Evolutionary conservation across 2,797 vertebrate species (phyloP), one percentile per base, ranked within the genome.

Genomic region (Tachyglossus aculeatus): DNA sequence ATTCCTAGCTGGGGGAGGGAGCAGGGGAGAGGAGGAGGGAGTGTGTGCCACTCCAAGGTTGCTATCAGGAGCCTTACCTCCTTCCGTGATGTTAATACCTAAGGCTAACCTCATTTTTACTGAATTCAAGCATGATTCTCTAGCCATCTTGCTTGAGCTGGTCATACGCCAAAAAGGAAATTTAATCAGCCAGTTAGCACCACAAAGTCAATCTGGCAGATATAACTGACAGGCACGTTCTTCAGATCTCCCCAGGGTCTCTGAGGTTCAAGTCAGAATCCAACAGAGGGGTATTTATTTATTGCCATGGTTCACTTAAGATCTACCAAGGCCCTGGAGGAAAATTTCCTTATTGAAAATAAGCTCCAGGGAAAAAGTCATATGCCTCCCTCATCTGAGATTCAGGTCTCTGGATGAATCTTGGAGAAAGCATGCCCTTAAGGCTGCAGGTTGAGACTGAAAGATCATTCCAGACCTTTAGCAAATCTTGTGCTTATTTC

Each of bases 241-340:
- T 27, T 83, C 24, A 83, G 78, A 81, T 74, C 78, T 81, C 67
- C 78, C 48, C 44, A 71, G 60, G 67, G 34, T 41, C 74, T 38
- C 44, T 45, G 67, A 60, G 72, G 72, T 81, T 83, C 77, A 79
- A 81, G 77, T 61, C 77, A 56, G 75, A 83, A 74, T 77, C 75
- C 64, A 79, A 72, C 69, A 54, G 50, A 79, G 67, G 81, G 77
- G 25, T 64, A 74, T 86, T 79, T 81, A 83, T 81, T 79, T 86
- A 79, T 83, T 81, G 74, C 45, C 43, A 63, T 81, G 7, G 2
- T 71, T 86, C 75, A 77, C 81, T 81, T 67, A 61, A 72, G 59
- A 67, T 60, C 57, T 77, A 45, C 6, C 34, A 11, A 41, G 41
- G 50, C 63, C 73, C 64, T 19, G 77, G 45, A 51, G 67, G 45